These are phyloP conservation scores for Tinamus guttatus DNA, from an alignment of 2,113 vertebrate species.

Conservation along the genomic window DNA sequence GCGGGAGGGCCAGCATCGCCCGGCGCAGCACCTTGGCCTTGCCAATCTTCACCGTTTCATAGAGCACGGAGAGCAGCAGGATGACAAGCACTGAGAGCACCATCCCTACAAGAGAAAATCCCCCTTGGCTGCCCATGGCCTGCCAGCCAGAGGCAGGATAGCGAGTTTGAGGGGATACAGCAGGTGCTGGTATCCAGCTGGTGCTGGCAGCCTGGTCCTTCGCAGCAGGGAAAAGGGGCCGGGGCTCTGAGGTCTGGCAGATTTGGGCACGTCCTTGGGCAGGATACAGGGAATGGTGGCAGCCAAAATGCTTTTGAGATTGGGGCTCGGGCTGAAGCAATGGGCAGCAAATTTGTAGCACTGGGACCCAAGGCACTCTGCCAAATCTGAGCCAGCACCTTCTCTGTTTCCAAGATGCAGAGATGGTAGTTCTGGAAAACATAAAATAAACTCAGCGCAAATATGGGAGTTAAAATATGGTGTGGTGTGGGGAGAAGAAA, in stretches of 20 bases:
- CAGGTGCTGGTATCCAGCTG: too few relatives aligned
- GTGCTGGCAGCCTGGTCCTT: neutral
- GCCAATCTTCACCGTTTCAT: slow-evolving; percentile 90
- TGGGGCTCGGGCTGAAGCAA: fast-evolving
- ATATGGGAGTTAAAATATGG: fast-evolving
- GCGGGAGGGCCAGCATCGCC: slow-evolving; percentile 8
- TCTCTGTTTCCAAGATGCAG: neutral
- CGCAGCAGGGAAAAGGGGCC: fast-evolving
- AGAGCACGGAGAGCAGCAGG: slow-evolving; percentile 86
- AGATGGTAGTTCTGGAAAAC: neutral
- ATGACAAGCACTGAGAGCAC: slow-evolving; percentile 86
- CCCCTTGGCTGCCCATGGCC: fast-evolving
- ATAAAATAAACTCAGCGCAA: fast-evolving
- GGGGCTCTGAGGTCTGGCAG: fast-evolving
- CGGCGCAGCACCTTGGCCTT: slow-evolving; percentile 77
- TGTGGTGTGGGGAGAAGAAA: neutral
- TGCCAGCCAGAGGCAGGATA: too few relatives aligned
- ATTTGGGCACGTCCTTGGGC: fast-evolving
- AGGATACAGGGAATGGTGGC: fast-evolving
- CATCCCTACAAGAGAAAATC: slow-evolving; percentile 81
- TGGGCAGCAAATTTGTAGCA: neutral
- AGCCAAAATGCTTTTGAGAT: neutral
- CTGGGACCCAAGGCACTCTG: neutral
- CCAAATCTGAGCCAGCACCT: neutral
- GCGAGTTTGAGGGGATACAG: neutral